Evolutionary conservation across 2,797 vertebrate species (phyloP), one percentile per base, ranked within the genome.

Genomic region (Arnoldichthys spilopterus): DNA sequence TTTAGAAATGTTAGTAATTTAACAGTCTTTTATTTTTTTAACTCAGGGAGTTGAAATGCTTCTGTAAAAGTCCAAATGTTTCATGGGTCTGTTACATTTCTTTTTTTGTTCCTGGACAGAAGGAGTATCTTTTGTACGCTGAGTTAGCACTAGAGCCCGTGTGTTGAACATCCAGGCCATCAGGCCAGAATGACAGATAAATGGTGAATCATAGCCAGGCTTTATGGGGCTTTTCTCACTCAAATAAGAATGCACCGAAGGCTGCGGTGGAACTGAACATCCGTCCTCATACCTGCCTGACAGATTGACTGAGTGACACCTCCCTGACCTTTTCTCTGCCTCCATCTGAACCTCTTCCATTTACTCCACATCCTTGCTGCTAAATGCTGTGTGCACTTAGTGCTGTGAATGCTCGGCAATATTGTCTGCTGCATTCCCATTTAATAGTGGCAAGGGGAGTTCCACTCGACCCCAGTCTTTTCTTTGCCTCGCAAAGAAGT

Each of bases 281-380:
- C 82, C 73, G 69, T 69, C 22, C 77, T 80, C 30, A 32, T 47
- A 76, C 81, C 83, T 87, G 85, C 79, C 85, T 88, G 86, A 85
- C 68, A 86, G 89, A 88, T 87, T 86, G 88, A 90, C 85, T 88
- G 81, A 63, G 78, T 85, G 89, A 91, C 90, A 85, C 59, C 6
- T 12, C 58, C 53, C 72, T 91, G 86, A 90, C 90, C 88, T 90
- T 90, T 76, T 64, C 79, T 53, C 70, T 72, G 58, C 68, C 74
- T 90, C 76, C 80, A 61, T 81, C 83, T 82, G 74, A 86, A 84
- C 84, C 82, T 76, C 73, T 73, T 67, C 81, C 82, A 85, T 91
- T 91, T 88, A 85, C 86, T 91, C 83, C 81, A 82, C 76, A 86
- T 76, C 66, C 79, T 78, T 76, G 80, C 79, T 51, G 89, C 89